Percentiles rank a stretch among this genome's conserved stretches.
These are phyloP conservation scores for Arremon aurantiirostris DNA, from an alignment of 2,797 vertebrate genomes.

Conservation along the genomic window DNA sequence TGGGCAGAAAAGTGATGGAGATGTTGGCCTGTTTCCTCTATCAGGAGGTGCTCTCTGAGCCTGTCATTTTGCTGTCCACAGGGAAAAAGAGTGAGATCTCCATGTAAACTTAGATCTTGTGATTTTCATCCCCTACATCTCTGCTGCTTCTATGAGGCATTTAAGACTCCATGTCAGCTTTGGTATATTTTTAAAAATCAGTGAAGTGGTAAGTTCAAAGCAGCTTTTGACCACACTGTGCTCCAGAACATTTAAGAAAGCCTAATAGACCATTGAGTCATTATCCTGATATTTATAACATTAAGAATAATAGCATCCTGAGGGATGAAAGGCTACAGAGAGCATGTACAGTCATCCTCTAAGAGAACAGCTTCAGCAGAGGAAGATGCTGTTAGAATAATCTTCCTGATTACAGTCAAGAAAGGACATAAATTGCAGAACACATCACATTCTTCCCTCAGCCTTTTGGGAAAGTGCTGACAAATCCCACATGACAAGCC, in stretches of 20 bases:
- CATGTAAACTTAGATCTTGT: background rate
- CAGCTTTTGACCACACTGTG: background rate
- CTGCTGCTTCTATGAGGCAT: background rate
- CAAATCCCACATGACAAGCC: background rate
- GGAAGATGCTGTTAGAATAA: conserved; percentile 4
- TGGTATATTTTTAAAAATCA: background rate
- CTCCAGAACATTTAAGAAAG: conserved; percentile 15
- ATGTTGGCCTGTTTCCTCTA: background rate
- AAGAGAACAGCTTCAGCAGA: background rate
- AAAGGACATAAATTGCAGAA: background rate
- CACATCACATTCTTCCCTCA: background rate
- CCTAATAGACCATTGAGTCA: conserved; percentile 18
- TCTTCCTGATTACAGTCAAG: conserved; percentile 13
- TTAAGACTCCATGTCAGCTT: background rate
- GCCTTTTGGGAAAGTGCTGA: background rate
- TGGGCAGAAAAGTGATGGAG: background rate
- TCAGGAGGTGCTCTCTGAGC: background rate
- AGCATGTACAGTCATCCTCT: background rate
- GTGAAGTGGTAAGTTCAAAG: background rate
- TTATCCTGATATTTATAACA: conserved; percentile 30
- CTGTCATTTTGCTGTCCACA: background rate
- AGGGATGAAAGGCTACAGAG: background rate
- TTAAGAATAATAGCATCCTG: conserved; percentile 45
- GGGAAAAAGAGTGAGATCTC: background rate
- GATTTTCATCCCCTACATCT: background rate